Evolutionary conservation across 2,797 vertebrate genomes (phyloP).

Genomic region (Vipera latastei): DNA sequence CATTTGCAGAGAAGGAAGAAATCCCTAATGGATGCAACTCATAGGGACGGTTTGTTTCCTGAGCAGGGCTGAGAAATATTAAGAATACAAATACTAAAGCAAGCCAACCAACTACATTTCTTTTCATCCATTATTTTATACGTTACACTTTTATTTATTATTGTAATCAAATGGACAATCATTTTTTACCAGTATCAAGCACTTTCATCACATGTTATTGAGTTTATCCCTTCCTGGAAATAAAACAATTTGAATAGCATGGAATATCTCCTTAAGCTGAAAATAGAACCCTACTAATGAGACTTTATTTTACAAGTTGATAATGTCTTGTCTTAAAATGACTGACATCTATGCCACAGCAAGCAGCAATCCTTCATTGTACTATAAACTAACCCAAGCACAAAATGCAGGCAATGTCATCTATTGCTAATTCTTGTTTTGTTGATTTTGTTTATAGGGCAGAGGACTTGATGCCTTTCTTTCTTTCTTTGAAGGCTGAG

Average conservation of each 20-base stretch:
- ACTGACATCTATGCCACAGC: neutral
- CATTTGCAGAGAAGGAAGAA: neutral
- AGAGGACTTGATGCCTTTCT: neutral
- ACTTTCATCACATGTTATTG: neutral
- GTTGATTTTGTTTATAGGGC: neutral
- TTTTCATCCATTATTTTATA: neutral
- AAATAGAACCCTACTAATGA: constrained; percentile 5
- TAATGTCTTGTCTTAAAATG: constrained; percentile 9
- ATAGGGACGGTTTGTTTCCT: neutral
- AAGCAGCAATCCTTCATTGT: neutral
- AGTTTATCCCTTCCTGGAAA: constrained; percentile 28
- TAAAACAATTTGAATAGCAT: neutral
- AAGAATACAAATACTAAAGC: neutral
- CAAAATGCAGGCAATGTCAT: neutral
- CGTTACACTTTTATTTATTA: constrained; percentile 5
- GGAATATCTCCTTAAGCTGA: constrained; percentile 2
- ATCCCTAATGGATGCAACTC: neutral
- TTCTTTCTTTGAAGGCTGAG: neutral
- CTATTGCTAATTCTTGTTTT: neutral
- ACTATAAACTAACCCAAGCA: neutral
- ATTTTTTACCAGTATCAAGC: constrained; percentile 9
- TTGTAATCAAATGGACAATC: neutral
- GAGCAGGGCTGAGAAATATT: neutral
- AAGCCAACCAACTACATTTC: neutral
- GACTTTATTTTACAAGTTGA: neutral